Evolutionary conservation across 2,797 vertebrate genomes (phyloP).

Genomic region (Dallia pectoralis): DNA sequence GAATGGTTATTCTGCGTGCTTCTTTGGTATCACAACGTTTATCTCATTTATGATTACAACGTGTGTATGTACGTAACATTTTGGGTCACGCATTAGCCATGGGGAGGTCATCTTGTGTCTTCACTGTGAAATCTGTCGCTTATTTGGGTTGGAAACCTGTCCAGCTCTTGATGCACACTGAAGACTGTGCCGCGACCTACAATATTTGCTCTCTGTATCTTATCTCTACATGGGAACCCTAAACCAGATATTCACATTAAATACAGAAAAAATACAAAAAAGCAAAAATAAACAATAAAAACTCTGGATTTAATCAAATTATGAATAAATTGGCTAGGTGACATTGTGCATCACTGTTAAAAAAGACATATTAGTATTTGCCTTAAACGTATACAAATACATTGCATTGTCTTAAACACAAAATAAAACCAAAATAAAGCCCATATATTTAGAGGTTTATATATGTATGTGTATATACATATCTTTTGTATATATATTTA

Average conservation of each 20-base stretch:
- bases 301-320: no score
- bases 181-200: background rate
- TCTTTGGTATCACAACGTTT: background rate
- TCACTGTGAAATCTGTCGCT: background rate
- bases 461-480: background rate
- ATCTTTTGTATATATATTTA: background rate
- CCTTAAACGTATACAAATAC: background rate
- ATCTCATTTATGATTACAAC: background rate
- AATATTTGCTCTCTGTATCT: background rate
- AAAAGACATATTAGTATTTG: background rate
- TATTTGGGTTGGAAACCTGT: background rate
- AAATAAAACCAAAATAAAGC: no score
- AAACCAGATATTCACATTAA: background rate
- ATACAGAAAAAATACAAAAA: background rate
- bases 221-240: background rate
- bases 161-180: background rate
- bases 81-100: background rate
- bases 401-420: no score
- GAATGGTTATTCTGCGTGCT: background rate
- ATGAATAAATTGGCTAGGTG: background rate
- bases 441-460: no score
- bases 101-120: background rate
- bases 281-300: background rate
- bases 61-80: slow-evolving; percentile 31
- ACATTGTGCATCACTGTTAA: background rate